phyloP scores from a whole-genome alignment of 64 coral and sea anemone species.

The Orbicella faveolata region DNA sequence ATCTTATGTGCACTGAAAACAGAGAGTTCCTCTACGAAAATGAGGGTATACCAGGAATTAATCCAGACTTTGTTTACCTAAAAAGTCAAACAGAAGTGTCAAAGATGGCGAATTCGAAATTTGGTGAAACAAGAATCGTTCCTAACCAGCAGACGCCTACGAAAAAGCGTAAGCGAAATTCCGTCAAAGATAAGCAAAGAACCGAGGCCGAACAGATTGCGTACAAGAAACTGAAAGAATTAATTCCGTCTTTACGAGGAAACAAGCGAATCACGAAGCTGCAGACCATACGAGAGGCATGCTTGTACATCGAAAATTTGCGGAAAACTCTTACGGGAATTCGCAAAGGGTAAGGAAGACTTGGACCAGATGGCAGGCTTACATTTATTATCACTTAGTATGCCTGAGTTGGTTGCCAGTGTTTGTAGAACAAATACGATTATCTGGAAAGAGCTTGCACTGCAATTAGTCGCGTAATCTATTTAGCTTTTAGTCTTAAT shows the following conservation, averaged over 20 bases:
- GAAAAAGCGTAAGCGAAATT: constrained; percentile 63
- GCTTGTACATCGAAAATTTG: constrained; percentile 66
- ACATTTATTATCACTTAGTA: not conserved
- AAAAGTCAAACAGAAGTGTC: not conserved
- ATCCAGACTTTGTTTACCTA: constrained; percentile 4
- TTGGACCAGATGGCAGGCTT: not conserved
- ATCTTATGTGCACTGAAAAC: constrained; percentile 52
- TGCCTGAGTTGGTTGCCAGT: no score
- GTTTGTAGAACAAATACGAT: no score
- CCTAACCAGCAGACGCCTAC: not conserved
- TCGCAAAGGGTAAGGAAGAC: not conserved
- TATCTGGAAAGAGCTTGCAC: no score
- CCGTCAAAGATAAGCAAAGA: constrained; percentile 60
- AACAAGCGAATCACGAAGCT: constrained; percentile 74
- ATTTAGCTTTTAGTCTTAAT: no score
- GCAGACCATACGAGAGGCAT: constrained; percentile 72
- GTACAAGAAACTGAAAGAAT: constrained; percentile 73
- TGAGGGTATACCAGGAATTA: constrained; percentile 1
- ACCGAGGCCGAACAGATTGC: constrained; percentile 87
- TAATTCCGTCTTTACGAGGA: constrained; percentile 59
- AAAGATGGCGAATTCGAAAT: not conserved
- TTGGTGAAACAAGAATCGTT: not conserved
- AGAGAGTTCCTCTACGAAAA: constrained; percentile 51
- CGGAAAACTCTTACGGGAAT: constrained; percentile 66
- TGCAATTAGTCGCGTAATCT: no score